Evolutionary conservation across 2,113 vertebrate genomes (phyloP), one percentile per base, ranked within the genome.

Genomic region (Microtus richardsoni): DNA sequence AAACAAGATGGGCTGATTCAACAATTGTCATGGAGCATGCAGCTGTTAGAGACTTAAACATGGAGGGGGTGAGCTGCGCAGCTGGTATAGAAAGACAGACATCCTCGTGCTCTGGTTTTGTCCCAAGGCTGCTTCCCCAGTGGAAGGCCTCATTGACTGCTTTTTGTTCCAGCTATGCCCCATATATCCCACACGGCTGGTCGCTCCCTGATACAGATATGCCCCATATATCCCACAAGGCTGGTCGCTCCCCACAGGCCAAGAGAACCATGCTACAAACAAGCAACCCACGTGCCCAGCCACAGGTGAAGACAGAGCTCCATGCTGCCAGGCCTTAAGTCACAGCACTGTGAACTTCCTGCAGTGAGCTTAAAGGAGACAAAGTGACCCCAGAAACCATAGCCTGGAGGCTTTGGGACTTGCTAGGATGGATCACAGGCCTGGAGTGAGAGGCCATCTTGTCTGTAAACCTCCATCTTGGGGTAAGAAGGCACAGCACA

Each of bases 361-460:
- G 16, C 97, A 99, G 99, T 71, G 98, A 99, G 89, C 98, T 99
- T 97, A 99, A 99, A 98, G 99, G 96, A 71, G 99, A 99, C 17
- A 99, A 99, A 0, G 0, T 99, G 7, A 98, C 94, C 0, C 9
- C 98, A n/a, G 97, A 97, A 36, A 98, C 99, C 68, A 3, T 99
- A 0, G 49, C 98, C 0, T 98, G 83, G 97, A 99, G 94, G 90
- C 2, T 99, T 11, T 97, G 79, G 60, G 98, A 93, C 49, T 89
- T 60, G 0, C 1, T 99, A 1, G 97, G 98, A 41, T 98, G 88
- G 3, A 98, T 96, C 0, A 97, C 98, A 89, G 98, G 99, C 96
- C 66, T 98, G 0, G 99, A 0, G 98, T 99, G 7, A 98, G 98
- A 0, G 99, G 99, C 1, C 97, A 98, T 28, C 93, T 97, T 0